A percentile compares a stretch with the other conserved stretches of the same genome.
Conservation (phyloP, 2,797 vertebrate species). For the Graptemys geographica region DNA sequence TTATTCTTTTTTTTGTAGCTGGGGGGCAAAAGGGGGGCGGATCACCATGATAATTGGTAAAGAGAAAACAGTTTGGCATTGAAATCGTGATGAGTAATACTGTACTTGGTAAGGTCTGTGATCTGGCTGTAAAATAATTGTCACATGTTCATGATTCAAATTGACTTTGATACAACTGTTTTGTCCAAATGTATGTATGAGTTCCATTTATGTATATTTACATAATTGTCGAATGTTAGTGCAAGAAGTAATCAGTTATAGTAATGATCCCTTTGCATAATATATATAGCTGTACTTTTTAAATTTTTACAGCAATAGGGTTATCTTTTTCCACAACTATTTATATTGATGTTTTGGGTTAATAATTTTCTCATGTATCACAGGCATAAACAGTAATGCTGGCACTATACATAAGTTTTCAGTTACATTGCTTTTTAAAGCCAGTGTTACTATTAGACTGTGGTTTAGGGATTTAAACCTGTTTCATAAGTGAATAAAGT, state of each 20-base stretch:
- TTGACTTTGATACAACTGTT: neutral
- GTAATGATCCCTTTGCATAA: neutral
- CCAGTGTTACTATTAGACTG: neutral
- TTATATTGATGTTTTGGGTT: neutral
- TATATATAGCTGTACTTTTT: neutral
- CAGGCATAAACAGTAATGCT: neutral
- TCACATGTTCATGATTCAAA: neutral
- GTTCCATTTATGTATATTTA: neutral
- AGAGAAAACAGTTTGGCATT: neutral
- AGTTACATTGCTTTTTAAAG: neutral
- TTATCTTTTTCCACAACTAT: neutral
- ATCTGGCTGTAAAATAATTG: neutral
- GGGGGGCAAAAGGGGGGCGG: too few species aligned
- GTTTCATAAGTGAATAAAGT: neutral
- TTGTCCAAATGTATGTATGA: neutral
- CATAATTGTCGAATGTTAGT: neutral
- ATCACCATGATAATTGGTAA: neutral
- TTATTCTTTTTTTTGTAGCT: neutral
- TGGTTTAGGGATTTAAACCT: neutral
- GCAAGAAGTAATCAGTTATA: neutral
- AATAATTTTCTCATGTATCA: neutral
- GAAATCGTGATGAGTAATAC: neutral
- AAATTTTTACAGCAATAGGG: too few species aligned
- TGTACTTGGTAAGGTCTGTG: neutral
- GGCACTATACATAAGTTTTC: neutral